Percentiles rank a stretch among this genome's conserved stretches.
phyloP scores from a whole-genome alignment of 1,140 invertebrate species.

The Platyscapa corneri region DNA sequence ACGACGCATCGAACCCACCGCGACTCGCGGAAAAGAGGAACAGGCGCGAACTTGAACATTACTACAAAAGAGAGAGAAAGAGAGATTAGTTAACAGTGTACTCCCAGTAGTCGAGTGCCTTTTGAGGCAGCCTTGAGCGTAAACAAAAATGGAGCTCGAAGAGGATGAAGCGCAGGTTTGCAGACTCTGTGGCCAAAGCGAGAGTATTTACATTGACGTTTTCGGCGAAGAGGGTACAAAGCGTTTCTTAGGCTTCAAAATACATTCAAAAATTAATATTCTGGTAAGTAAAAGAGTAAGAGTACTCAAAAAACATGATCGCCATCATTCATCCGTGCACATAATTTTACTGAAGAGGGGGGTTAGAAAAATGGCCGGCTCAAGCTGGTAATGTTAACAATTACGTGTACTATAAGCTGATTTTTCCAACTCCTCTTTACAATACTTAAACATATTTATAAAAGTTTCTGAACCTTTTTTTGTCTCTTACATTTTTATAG shows the following conservation, averaged over 20 bases:
- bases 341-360: conserved; percentile 54
- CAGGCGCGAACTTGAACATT: not conserved
- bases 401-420: not conserved
- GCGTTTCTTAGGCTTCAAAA: conserved; percentile 66
- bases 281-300: conserved; percentile 62
- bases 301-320: not conserved
- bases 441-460: not conserved
- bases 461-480: not conserved
- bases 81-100: not conserved
- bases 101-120: conserved; percentile 60
- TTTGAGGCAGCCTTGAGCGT: conserved; percentile 62
- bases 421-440: not conserved
- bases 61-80: not conserved
- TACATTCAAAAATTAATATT: conserved; percentile 70
- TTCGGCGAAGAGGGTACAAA: conserved; percentile 70
- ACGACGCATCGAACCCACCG: not conserved
- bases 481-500: not conserved
- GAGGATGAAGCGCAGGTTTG: conserved; percentile 67
- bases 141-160: conserved; percentile 69
- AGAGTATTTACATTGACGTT: conserved; percentile 69
- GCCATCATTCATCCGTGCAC: conserved; percentile 1
- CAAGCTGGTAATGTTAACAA: not conserved
- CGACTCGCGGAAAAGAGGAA: too few relatives aligned
- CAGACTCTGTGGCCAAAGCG: conserved; percentile 69
- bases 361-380: conserved; percentile 62